Conservation (phyloP, 2,113 vertebrate genomes). For the Puma concolor region DNA sequence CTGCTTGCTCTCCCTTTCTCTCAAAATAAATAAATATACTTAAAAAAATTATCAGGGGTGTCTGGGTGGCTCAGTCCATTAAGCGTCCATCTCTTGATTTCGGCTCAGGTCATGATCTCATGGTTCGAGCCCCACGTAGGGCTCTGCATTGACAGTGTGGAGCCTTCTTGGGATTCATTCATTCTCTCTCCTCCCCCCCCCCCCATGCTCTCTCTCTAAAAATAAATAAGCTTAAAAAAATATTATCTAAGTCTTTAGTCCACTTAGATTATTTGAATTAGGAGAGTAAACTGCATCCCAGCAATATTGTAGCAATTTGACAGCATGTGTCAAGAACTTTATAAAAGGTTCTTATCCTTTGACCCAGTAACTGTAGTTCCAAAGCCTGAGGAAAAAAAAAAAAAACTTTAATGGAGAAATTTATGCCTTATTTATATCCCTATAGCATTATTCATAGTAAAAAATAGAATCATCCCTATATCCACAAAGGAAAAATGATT, state of each 20-base stretch:
- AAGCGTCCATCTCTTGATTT: too few species aligned
- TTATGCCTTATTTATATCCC: constrained; percentile 28
- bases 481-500: constrained; percentile 1
- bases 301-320: constrained; percentile 42
- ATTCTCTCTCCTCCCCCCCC: too few species aligned
- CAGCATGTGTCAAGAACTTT: not conserved
- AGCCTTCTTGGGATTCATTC: too few species aligned
- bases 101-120: too few species aligned
- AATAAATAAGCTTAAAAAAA: not conserved
- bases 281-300: not conserved
- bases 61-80: too few species aligned
- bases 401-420: not conserved
- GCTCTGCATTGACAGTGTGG: too few species aligned
- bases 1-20: too few species aligned
- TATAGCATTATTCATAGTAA: constrained; percentile 1
- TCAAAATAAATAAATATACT: too few species aligned
- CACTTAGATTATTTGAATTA: constrained; percentile 17
- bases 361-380: constrained; percentile 6
- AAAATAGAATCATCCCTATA: not conserved
- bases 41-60: too few species aligned
- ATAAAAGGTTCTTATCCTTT: constrained; percentile 39
- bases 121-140: too few species aligned
- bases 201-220: too few species aligned
- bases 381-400: not conserved
- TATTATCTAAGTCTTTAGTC: constrained; percentile 18